phyloP scores from a whole-genome alignment of 2,888 invertebrate genomes.

The Chrysolina haemoptera region DNA sequence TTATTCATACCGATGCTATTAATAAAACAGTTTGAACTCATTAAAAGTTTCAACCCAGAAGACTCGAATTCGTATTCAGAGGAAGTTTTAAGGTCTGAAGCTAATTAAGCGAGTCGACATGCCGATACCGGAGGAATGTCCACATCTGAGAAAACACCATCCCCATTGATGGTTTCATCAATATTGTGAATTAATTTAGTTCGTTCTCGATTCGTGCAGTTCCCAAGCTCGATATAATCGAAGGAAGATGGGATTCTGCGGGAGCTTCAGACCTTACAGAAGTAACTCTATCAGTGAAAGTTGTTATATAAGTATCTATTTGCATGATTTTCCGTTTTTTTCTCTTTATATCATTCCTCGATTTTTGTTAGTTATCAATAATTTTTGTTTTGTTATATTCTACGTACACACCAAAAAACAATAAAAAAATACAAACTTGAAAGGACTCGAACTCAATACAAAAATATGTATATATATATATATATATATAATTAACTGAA shows the following conservation, averaged over 20 bases:
- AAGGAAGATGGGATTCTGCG: neutral
- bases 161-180: slow-evolving; percentile 45
- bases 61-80: slow-evolving; percentile 38
- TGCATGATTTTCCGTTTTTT: too few relatives aligned
- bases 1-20: slow-evolving; percentile 46
- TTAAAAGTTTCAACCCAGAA: slow-evolving; percentile 49
- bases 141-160: slow-evolving; percentile 42
- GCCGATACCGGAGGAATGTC: slow-evolving; percentile 35
- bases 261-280: neutral
- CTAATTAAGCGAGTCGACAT: slow-evolving; percentile 44
- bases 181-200: slow-evolving; percentile 38
- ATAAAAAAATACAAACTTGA: too few relatives aligned
- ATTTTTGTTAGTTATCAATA: too few relatives aligned
- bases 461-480: too few relatives aligned
- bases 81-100: slow-evolving; percentile 39
- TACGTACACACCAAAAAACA: too few relatives aligned
- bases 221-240: neutral
- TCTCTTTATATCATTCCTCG: too few relatives aligned
- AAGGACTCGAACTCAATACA: too few relatives aligned
- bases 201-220: slow-evolving; percentile 2
- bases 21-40: slow-evolving; percentile 52
- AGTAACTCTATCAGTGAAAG: neutral
- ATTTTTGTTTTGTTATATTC: too few relatives aligned
- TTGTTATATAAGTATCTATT: too few relatives aligned
- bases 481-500: too few relatives aligned